A percentile compares a stretch with the other conserved stretches of the same genome.
These are phyloP conservation scores for Tadarida brasiliensis DNA, from an alignment of 2,797 vertebrate species.

Conservation along the genomic window DNA sequence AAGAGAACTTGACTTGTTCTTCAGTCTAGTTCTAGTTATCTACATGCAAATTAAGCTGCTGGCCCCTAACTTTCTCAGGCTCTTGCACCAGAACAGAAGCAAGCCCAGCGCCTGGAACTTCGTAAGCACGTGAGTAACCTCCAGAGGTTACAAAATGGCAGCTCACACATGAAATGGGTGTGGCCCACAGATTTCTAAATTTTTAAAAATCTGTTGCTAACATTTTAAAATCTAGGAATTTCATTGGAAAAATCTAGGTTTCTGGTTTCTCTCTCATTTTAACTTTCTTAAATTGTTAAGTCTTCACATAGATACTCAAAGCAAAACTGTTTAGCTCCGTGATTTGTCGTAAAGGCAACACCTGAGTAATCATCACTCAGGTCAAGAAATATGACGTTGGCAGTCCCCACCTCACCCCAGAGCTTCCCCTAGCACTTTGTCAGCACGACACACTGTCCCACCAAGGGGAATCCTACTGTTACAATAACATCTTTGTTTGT, in stretches of 20 bases:
- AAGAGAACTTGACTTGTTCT: background rate
- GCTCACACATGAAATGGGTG: background rate
- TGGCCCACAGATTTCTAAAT: background rate
- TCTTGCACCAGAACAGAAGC: background rate
- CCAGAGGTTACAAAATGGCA: background rate
- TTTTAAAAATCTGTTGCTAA: background rate
- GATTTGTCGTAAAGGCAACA: background rate
- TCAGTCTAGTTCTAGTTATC: background rate
- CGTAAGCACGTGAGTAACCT: background rate
- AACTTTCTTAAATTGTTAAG: constrained; percentile 2
- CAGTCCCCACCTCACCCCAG: background rate
- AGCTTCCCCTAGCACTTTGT: background rate
- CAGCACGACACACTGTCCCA: background rate
- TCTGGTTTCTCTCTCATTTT: background rate
- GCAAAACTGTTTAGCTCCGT: background rate
- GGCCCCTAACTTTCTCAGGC: background rate
- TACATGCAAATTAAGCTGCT: background rate
- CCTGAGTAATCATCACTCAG: fast-evolving
- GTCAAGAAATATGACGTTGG: background rate
- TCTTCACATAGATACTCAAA: background rate
- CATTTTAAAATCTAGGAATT: constrained; percentile 20
- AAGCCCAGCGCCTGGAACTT: background rate
- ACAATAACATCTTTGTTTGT: background rate
- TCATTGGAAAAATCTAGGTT: constrained; percentile 36
- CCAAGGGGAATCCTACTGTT: background rate